Evolutionary conservation across 2,888 invertebrate genomes (phyloP).

Genomic region (Erebia palarica): DNA sequence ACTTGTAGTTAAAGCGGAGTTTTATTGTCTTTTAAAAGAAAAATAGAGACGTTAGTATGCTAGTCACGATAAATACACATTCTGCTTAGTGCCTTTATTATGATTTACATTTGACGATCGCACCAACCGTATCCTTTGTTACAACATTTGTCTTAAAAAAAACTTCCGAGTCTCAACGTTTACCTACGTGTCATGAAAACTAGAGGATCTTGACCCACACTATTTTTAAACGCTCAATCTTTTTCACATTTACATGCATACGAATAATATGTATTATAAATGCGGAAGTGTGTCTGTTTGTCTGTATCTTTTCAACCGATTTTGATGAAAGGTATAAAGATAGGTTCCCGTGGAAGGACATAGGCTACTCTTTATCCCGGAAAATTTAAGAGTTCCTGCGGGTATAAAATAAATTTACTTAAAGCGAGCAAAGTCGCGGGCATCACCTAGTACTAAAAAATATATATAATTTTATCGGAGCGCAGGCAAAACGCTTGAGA

Average conservation of each 20-base stretch:
- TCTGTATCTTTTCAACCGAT: not conserved
- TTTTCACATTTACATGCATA: not conserved
- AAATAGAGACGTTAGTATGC: constrained; percentile 30
- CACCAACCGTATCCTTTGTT: constrained; percentile 11
- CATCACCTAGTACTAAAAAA: too few species aligned
- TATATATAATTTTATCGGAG: too few species aligned
- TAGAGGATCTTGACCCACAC: not conserved
- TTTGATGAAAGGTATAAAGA: not conserved
- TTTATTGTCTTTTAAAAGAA: constrained; percentile 25
- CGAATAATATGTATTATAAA: too few species aligned
- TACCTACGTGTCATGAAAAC: too few species aligned
- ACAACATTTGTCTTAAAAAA: not conserved
- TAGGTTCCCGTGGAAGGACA: too few species aligned
- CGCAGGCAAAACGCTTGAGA: too few species aligned
- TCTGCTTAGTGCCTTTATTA: constrained; percentile 27
- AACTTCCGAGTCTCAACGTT: too few species aligned
- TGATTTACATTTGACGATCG: constrained; percentile 31
- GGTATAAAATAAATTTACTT: too few species aligned
- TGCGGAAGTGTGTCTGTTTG: too few species aligned
- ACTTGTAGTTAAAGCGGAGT: constrained; percentile 15
- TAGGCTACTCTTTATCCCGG: too few species aligned
- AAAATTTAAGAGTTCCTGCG: too few species aligned
- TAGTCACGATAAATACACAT: constrained; percentile 29
- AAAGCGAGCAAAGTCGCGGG: too few species aligned
- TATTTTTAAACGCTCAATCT: not conserved